Conservation (phyloP, 2,113 vertebrate genomes). For the Saguinus imperator region DNA sequence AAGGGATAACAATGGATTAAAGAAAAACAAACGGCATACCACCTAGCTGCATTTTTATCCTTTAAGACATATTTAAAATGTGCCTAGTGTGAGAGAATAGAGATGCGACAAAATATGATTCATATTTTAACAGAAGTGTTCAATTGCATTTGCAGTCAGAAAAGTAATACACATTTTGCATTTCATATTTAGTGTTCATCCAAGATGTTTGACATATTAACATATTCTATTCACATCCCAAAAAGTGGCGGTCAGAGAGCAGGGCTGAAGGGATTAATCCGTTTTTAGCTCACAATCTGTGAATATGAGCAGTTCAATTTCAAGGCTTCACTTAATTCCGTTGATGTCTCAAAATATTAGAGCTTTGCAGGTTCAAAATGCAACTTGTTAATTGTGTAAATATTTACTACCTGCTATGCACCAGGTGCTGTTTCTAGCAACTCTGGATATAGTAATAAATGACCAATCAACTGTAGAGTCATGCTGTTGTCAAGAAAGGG, state of each 20-base stretch:
- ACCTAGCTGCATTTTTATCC: not conserved
- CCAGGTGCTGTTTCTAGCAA: not conserved
- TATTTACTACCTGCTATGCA: not conserved
- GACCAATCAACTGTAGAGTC: not conserved
- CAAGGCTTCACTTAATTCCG: constrained; percentile 43
- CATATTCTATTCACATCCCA: constrained; percentile 15
- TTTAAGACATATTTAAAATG: not conserved
- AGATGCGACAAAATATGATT: not conserved
- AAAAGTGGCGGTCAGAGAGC: constrained; percentile 21
- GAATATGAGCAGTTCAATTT: constrained; percentile 64
- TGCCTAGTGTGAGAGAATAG: not conserved
- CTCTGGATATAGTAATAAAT: not conserved
- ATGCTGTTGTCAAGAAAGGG: not conserved
- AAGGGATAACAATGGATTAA: not conserved
- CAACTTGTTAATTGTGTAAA: not conserved
- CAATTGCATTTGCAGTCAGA: constrained; percentile 35
- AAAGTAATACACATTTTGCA: not conserved
- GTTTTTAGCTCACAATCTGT: constrained; percentile 54
- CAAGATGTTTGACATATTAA: constrained; percentile 49
- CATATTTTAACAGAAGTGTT: not conserved
- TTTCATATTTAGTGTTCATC: constrained; percentile 45
- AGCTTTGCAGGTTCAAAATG: constrained; percentile 32
- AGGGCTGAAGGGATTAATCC: constrained; percentile 7
- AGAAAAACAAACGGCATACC: not conserved
- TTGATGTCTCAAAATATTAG: not conserved